Evolutionary conservation across 2,797 vertebrate genomes (phyloP).

Genomic region (Acipenser oxyrinchus): DNA sequence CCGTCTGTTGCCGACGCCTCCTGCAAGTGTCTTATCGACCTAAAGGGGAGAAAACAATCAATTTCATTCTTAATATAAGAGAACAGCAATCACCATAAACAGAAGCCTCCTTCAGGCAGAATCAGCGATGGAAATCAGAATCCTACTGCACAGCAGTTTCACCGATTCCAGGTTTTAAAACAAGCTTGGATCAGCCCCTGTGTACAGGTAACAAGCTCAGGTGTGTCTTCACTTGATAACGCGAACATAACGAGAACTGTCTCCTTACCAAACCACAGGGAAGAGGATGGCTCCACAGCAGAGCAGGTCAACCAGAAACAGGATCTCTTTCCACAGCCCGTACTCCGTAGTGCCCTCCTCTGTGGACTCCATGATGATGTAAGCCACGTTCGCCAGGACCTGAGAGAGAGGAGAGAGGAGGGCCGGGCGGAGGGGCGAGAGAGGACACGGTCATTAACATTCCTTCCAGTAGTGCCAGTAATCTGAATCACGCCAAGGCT

Average conservation of each 20-base stretch:
- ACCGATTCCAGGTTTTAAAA: too few relatives aligned
- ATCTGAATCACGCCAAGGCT: too few relatives aligned
- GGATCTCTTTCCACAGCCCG: slow-evolving; percentile 72
- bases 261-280: slow-evolving; percentile 71
- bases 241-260: too few relatives aligned
- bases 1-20: slow-evolving; percentile 81
- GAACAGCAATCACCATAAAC: too few relatives aligned
- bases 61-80: too few relatives aligned
- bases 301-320: slow-evolving; percentile 74
- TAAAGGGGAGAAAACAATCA: slow-evolving; percentile 29
- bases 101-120: neutral
- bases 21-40: slow-evolving; percentile 80
- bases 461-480: too few relatives aligned
- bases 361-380: slow-evolving; percentile 78
- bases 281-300: slow-evolving; percentile 81
- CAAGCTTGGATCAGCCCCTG: too few relatives aligned
- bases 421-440: neutral
- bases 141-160: too few relatives aligned
- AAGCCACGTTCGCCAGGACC: slow-evolving; percentile 77
- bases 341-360: slow-evolving; percentile 75
- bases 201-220: too few relatives aligned
- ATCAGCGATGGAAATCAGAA: neutral
- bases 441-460: too few relatives aligned
- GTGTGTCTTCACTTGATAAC: neutral
- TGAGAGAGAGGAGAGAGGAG: slow-evolving; percentile 23